Evolutionary conservation across 2,888 invertebrate species (phyloP).

Genomic region (Gymnosoma rotundatum): DNA sequence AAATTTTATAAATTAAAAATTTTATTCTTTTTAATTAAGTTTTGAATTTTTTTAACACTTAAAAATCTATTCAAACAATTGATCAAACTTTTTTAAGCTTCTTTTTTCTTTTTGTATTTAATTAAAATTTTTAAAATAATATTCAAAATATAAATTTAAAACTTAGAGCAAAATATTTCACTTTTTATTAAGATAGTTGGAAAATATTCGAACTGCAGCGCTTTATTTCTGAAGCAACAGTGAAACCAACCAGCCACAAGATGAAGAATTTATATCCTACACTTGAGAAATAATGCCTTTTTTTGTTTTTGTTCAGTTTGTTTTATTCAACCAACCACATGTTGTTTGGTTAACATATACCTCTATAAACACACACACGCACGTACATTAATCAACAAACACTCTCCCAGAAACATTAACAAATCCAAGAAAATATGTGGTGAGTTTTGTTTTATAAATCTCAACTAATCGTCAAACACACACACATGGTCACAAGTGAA

Average conservation of each 20-base stretch:
- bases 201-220: constrained; percentile 75
- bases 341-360: constrained; percentile 58
- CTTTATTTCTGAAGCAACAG: constrained; percentile 78
- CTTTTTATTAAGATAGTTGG: constrained; percentile 28
- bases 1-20: not conserved
- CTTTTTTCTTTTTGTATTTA: not conserved
- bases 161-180: constrained; percentile 38
- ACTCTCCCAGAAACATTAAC: constrained; percentile 7
- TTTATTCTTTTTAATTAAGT: not conserved
- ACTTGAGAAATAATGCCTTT: constrained; percentile 40
- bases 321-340: constrained; percentile 65
- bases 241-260: constrained; percentile 76
- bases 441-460: constrained; percentile 38
- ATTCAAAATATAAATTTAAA: not conserved
- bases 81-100: not conserved
- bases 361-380: constrained; percentile 16
- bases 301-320: constrained; percentile 10
- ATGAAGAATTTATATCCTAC: constrained; percentile 78
- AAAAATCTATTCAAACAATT: not conserved
- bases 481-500: not conserved
- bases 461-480: not conserved
- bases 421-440: constrained; percentile 17
- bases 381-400: not conserved
- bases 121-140: not conserved
- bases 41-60: constrained; percentile 5